Base-by-base conservation (phyloP, 2,888 invertebrate genomes). In the Clunio marinus region DNA sequence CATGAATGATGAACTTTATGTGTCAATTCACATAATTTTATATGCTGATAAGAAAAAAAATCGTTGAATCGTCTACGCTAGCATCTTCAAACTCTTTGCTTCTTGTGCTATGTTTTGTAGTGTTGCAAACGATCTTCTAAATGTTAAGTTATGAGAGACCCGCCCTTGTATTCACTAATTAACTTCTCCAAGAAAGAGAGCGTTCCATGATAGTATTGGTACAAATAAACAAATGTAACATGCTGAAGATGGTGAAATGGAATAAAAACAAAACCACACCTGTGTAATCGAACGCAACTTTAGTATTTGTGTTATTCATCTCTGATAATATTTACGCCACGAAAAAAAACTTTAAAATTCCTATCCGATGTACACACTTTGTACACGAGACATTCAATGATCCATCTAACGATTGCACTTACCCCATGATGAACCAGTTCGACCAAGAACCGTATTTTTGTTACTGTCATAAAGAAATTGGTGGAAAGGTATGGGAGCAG, bases 401-500 rank as follows among this genome's bases (percentile, higher is more conserved):
- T n/a, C n/a, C n/a, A n/a, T n/a, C n/a, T n/a, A n/a, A n/a, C n/a
- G n/a, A n/a, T n/a, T 32, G n/a, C 8, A 22, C 85, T 85, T 78
- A 88, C 88, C 86, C 88, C 88, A 88, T 76, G 85, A 80, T 70
- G 78, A 77, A 17, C 81, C 80, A 57, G 85, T 84, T 63, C 87
- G 80, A 1, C 86, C 86, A 70, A 86, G 75, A 70, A 87, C 81
- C 20, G 84, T 85, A 46, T 84, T 82, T 32, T 85, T 82, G 63
- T 82, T 80, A 0, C 83, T 77, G 72, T 88, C 83, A 74, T 82
- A 83, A 17, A 84, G 69, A 72, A 80, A 80, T 70, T 72, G 72
- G 2, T 70, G 70, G 10, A 79, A 72, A 10, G 73, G 73, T 70
- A 78, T 76, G 13, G 77, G 76, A 22, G 74, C 73, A 57, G 77